Conservation (phyloP, 30 jellyfish, hydroid and myxozoan species). For the Chironex yamaguchii region DNA sequence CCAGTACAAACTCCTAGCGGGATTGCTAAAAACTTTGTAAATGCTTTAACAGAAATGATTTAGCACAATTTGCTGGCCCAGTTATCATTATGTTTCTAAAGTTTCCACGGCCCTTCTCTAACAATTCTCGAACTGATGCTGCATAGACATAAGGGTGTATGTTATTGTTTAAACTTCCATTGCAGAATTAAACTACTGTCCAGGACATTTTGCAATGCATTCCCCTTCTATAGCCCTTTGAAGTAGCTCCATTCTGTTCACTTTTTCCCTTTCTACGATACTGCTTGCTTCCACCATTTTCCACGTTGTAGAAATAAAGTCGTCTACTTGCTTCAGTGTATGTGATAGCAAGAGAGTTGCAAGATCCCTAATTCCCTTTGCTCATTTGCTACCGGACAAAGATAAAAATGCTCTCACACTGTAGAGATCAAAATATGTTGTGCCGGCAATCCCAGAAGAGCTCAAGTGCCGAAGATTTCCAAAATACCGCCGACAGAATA, state of each 20-base stretch:
- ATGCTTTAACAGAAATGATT: constrained; percentile 43
- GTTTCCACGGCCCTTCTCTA: constrained; percentile 44
- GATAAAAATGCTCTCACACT: too few relatives aligned
- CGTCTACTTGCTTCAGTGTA: background rate
- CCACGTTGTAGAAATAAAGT: constrained; percentile 27
- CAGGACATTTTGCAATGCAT: constrained; percentile 20
- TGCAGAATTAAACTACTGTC: constrained; percentile 60
- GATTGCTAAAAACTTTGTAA: constrained; percentile 24
- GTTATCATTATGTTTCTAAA: constrained; percentile 20
- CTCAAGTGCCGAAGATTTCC: too few relatives aligned
- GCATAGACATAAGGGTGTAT: constrained; percentile 36
- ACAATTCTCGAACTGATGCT: constrained; percentile 15
- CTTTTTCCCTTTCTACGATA: constrained; percentile 8
- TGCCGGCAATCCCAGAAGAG: too few relatives aligned
- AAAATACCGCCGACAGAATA: too few relatives aligned
- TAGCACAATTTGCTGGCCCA: constrained; percentile 52
- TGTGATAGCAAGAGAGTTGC: constrained; percentile 18
- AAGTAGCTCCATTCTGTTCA: background rate
- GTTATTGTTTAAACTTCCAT: constrained; percentile 39
- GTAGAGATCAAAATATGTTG: too few relatives aligned
- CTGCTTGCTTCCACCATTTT: constrained; percentile 33
- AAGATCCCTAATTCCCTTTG: constrained; percentile 45
- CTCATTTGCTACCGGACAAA: constrained; percentile 50
- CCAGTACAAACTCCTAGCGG: constrained; percentile 13
- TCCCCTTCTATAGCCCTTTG: constrained; percentile 20